phyloP scores from a whole-genome alignment of 2,113 vertebrate genomes.

The Semicossyphus pulcher region DNA sequence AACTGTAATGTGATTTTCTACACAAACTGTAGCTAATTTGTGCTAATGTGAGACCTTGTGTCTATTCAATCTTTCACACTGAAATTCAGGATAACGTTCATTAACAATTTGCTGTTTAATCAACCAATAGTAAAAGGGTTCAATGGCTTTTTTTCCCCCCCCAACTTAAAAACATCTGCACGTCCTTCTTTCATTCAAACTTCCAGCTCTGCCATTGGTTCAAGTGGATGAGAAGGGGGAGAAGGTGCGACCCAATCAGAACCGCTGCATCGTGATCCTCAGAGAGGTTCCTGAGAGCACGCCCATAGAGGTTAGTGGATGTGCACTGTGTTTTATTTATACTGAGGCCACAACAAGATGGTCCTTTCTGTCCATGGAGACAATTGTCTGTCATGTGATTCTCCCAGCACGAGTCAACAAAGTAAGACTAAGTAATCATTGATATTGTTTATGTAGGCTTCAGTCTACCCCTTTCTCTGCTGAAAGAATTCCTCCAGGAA shows the following conservation, averaged over 20 bases:
- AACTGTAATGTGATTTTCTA: not conserved
- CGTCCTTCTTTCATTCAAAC: not conserved
- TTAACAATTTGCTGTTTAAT: not conserved
- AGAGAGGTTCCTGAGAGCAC: constrained; percentile 96
- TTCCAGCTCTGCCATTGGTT: constrained; percentile 94
- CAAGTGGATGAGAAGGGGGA: constrained; percentile 99
- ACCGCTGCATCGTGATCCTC: constrained; percentile 98
- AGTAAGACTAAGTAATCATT: too few relatives aligned
- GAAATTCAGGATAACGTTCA: too few relatives aligned
- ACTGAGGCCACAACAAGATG: too few relatives aligned
- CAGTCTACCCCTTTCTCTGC: too few relatives aligned
- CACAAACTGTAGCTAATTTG: not conserved
- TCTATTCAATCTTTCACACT: too few relatives aligned
- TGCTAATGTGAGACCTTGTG: too few relatives aligned
- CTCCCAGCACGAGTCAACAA: not conserved
- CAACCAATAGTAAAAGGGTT: not conserved
- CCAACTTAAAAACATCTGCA: too few relatives aligned
- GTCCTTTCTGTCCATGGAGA: too few relatives aligned
- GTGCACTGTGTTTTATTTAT: not conserved
- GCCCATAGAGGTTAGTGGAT: constrained; percentile 90
- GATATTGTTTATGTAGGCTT: too few relatives aligned
- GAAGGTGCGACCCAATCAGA: constrained; percentile 99
- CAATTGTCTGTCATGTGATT: too few relatives aligned
- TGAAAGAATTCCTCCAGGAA: too few relatives aligned
- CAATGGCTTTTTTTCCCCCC: not conserved